phyloP scores from a whole-genome alignment of 2,113 vertebrate genomes.

The Mohoua ochrocephala region DNA sequence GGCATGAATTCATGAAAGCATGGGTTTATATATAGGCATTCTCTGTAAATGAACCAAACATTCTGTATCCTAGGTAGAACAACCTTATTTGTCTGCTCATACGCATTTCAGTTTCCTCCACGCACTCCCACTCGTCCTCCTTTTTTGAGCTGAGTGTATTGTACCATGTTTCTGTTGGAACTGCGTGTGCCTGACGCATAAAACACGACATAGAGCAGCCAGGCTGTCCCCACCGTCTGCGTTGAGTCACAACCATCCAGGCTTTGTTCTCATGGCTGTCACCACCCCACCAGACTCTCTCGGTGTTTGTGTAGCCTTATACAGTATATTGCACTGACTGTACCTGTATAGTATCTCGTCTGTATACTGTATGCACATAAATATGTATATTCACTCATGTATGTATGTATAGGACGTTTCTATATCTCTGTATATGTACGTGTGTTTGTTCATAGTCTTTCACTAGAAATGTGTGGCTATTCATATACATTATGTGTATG shows the following conservation, averaged over 20 bases:
- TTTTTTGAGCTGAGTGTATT: not conserved
- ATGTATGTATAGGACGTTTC: slow-evolving; percentile 29
- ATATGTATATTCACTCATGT: slow-evolving; percentile 26
- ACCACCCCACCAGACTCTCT: slow-evolving; percentile 3
- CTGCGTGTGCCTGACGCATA: not conserved
- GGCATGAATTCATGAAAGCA: slow-evolving; percentile 51
- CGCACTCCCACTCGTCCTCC: not conserved
- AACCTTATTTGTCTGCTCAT: slow-evolving; percentile 18
- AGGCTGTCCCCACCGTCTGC: not conserved
- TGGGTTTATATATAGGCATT: slow-evolving; percentile 12
- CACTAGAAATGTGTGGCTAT: slow-evolving; percentile 23
- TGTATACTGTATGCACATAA: slow-evolving; percentile 23
- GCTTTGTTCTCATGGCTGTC: slow-evolving; percentile 10
- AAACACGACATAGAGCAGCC: not conserved
- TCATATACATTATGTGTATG: slow-evolving; percentile 34
- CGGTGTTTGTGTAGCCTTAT: slow-evolving; percentile 35
- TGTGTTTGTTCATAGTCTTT: slow-evolving; percentile 31
- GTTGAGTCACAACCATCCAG: not conserved
- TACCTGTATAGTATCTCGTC: slow-evolving; percentile 54
- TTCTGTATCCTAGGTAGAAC: slow-evolving; percentile 17
- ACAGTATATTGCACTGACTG: slow-evolving; percentile 33
- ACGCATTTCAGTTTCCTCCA: not conserved
- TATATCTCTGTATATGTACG: slow-evolving; percentile 20
- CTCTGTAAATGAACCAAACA: slow-evolving; percentile 21
- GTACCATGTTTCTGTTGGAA: not conserved